Base-by-base conservation (phyloP, 1,140 invertebrate genomes). In the Magallana gigas region DNA sequence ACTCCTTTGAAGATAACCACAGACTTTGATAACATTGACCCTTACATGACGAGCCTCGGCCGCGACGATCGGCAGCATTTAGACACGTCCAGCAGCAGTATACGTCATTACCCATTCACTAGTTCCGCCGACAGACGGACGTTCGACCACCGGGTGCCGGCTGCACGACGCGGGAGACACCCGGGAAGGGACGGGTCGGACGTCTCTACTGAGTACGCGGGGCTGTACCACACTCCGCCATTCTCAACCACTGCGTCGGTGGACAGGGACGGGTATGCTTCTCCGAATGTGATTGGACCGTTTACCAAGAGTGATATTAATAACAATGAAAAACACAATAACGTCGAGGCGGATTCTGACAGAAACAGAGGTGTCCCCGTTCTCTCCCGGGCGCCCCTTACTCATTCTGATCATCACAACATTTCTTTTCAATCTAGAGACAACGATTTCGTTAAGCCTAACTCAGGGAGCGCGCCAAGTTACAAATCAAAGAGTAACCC, bases 341-440 rank as follows among this genome's bases (percentile, higher is more conserved):
- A 59, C 6, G 56, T 8, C 48, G 82, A 81, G 18, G 83, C 60
- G 12, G 80, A 88, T 29, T 87, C 84, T 48, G 62, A 85, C 57
- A 64, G 64, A n/a, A 85, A 90, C 36, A 87, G 86, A 60, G 62
- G 92, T 56, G 91, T 91, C 6, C 92, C 91, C 36, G 84, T 92
- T 18, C 90, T 90, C 36, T 86, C 92, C 12, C 90, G 92, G 12
- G 92, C 91, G 71, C 92, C 91, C 84, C 89, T 91, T 9, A 92
- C 90, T 68, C 91, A 92, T 59, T 92, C 92, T 87, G 18, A 90
- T 29, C 82, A 87, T 83, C 29, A 88, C 87, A 12, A 87, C 85
- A 80, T 48, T 76, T 23, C 84, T 82, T 88, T 76, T 59, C 57
- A 68, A 76, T 48, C 76, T 64, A 56, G 71, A 62, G 60, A 85